These are phyloP conservation scores for Caenorhabditis sp. DNA, from an alignment of 2,888 invertebrate species.

Conservation along the genomic window DNA sequence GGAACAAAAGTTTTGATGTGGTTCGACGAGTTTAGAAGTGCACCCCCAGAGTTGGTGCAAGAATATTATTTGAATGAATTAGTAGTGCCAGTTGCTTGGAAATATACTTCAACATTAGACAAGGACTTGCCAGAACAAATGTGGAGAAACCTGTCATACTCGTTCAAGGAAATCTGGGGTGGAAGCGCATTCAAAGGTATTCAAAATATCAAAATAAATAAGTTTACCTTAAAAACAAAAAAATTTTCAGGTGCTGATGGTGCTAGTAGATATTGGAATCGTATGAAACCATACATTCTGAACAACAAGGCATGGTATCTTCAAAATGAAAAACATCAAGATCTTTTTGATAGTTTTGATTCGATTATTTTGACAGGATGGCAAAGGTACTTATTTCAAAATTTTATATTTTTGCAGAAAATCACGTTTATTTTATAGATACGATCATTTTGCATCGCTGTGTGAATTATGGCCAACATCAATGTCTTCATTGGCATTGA, in stretches of 20 bases:
- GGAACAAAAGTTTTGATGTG: slow-evolving; percentile 55
- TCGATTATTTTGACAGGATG: slow-evolving; percentile 59
- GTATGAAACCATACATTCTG: slow-evolving; percentile 51
- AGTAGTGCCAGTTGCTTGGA: slow-evolving; percentile 58
- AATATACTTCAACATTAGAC: slow-evolving; percentile 52
- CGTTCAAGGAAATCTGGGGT: slow-evolving; percentile 80
- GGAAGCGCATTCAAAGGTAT: slow-evolving; percentile 80
- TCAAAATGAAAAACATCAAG: slow-evolving; percentile 46
- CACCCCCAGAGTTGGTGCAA: slow-evolving; percentile 37
- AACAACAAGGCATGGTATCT: slow-evolving; percentile 57
- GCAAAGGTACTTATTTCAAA: slow-evolving; percentile 38
- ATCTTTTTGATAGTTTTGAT: slow-evolving; percentile 43
- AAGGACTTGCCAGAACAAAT: slow-evolving; percentile 49
- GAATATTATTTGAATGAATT: slow-evolving; percentile 46
- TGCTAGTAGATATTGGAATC: slow-evolving; percentile 47
- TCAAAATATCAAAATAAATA: too few species aligned
- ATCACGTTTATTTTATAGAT: slow-evolving; percentile 30
- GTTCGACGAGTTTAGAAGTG: slow-evolving; percentile 54
- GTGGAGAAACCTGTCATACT: slow-evolving; percentile 65
- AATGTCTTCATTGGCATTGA: slow-evolving; percentile 52
- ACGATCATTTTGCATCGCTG: slow-evolving; percentile 57
- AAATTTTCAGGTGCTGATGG: slow-evolving; percentile 51
- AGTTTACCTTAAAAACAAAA: background rate
- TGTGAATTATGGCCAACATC: slow-evolving; percentile 58
- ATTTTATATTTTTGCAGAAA: background rate